Base-by-base conservation (phyloP, 2,888 invertebrate species). In the Stenoptilia bipunctidactyla region DNA sequence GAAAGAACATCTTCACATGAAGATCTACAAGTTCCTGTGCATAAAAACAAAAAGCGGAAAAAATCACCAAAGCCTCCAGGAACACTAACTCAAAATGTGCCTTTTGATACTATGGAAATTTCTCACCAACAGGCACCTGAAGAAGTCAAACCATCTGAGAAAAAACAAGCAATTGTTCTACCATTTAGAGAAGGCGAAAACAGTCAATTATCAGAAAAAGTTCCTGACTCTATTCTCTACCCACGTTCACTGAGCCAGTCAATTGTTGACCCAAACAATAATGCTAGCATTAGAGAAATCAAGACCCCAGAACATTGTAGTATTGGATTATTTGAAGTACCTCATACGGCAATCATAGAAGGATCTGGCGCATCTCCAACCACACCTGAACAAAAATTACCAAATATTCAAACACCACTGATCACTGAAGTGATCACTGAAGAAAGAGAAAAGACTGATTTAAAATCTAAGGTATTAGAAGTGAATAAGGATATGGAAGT, bases 401-500 rank as follows among this genome's bases (percentile, higher is more conserved):
- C 48, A n/a, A 56, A 58, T 44, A 46, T 50, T 9, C 36, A 36
- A 13, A 3, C 13, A 13, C 13, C 13, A n/a, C 4, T 3, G 3
- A 12, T 30, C 15, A 12, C 34, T 2, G 27, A 13, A 12, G 2
- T 5, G 15, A 50, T 45, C 12, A 40, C 41, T 35, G 40, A 30
- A 27, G 54, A 53, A 37, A 52, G 57, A 40, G 73, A 74, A 51
- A 75, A 73, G 46, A 76, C 67, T 2, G 75, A 74, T 48, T 51
- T 79, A 1, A 79, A 76, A 57, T 75, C 79, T 0, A 77, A 80
- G 64, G 73, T 77, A 52, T 65, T 79, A 54, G 80, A 80, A 56
- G 82, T 82, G 0, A 79, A 74, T 46, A 61, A 72, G 53, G 80
- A 79, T 39, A 74, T 83, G 76, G 77, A 82, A 49, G 80, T 74